Evolutionary conservation across 2,888 invertebrate species (phyloP), one percentile per base, ranked within the genome.

Genomic region (Erpobdella octoculata): DNA sequence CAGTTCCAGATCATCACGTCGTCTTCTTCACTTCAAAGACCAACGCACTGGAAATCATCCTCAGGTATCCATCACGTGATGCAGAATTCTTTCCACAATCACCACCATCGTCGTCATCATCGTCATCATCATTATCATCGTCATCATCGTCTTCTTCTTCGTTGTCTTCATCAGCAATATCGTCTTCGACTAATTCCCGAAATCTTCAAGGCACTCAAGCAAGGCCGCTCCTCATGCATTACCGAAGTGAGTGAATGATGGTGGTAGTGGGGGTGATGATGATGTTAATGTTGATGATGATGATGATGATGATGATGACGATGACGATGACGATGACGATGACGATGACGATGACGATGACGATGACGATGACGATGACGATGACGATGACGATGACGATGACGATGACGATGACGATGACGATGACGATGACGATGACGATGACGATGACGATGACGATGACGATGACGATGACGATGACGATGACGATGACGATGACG

Each of bases 401-500:
- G 35, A 62, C 33, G 62, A 62, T 9, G 62, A 62, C 33, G 62
- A 62, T 62, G 62, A 62, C 33, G 62, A 62, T 62, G 62, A 62
- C 33, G 62, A 62, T 62, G 62, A 62, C 33, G 62, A 62, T 62
- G 62, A 62, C 33, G 62, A 62, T 62, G 62, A 62, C 33, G 62
- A 62, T 62, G 62, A 62, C n/a, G 35, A 62, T 62, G 62, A 62
- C 21, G 62, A 62, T 62, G 62, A 62, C 21, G 62, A 62, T 5
- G 62, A 62, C 3, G 62, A 62, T 28, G 62, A 62, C 3, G 62
- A 62, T 28, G 62, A 62, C n/a, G 62, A 62, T 62, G 62, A 62
- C 3, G 62, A 62, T 62, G 62, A 62, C n/a, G 62, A 62, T 62
- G 62, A 62, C 36, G 31, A 62, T 62, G 62, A 62, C 8, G 62